A percentile compares a stretch with the other conserved stretches of the same genome.
Evolutionary conservation across 2,797 vertebrate genomes (phyloP).

Genomic region (Xiphorhynchus erythropygius): DNA sequence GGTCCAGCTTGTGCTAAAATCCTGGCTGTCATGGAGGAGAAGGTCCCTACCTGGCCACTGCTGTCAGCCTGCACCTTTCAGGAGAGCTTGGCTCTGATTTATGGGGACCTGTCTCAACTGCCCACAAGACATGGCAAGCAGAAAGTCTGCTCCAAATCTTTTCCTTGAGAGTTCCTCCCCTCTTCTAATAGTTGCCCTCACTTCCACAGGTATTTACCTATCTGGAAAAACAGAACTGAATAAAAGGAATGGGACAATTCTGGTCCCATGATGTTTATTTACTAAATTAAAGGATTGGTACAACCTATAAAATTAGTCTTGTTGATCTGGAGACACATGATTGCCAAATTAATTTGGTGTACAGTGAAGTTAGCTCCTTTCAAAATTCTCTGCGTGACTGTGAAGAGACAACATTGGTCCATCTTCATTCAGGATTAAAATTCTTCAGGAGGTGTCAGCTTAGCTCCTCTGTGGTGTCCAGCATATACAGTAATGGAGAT

Average conservation of each 20-base stretch:
- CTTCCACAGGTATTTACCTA: not conserved
- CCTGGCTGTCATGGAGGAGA: not conserved
- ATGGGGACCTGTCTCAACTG: no score
- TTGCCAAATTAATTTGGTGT: not conserved
- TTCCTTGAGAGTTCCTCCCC: not conserved
- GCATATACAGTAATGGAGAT: not conserved
- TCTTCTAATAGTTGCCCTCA: not conserved
- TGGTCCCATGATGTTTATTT: not conserved
- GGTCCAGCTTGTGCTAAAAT: not conserved
- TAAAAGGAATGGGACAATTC: not conserved
- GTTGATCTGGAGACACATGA: not conserved
- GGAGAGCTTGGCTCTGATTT: not conserved
- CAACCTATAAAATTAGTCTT: not conserved
- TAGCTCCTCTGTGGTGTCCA: not conserved
- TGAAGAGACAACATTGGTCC: not conserved
- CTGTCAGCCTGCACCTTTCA: not conserved
- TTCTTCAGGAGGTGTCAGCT: not conserved
- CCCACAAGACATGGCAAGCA: not conserved
- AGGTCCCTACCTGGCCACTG: not conserved
- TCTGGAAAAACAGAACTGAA: not conserved
- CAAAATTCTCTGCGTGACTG: not conserved
- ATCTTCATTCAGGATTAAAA: not conserved
- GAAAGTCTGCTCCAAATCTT: not conserved
- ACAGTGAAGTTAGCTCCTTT: not conserved
- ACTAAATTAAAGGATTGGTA: not conserved